These are phyloP conservation scores for Polyodon spathula DNA, from an alignment of 2,113 vertebrate genomes.

Conservation along the genomic window DNA sequence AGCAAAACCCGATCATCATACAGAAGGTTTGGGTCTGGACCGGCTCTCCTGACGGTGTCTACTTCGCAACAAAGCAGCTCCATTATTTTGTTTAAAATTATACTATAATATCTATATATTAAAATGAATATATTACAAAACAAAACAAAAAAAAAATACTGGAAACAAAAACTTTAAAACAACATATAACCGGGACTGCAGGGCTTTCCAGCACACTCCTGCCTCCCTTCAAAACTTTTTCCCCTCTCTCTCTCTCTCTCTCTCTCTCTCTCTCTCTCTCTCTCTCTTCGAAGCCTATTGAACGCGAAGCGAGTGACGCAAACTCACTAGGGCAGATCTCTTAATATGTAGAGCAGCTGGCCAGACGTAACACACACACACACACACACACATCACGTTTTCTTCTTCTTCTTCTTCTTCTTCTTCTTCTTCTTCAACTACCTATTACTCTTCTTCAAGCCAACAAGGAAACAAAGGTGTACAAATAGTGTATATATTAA, in stretches of 20 bases:
- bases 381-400: constrained; percentile 52
- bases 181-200: constrained; percentile 55
- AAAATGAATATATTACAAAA: no score
- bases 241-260: constrained; percentile 48
- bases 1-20: constrained; percentile 79
- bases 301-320: constrained; percentile 70
- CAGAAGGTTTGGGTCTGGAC: constrained; percentile 75
- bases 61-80: constrained; percentile 84
- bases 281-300: constrained; percentile 48
- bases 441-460: constrained; percentile 27
- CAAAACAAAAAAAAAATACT: constrained; percentile 6
- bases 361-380: constrained; percentile 58
- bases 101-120: constrained; percentile 23
- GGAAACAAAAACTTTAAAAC: constrained; percentile 40
- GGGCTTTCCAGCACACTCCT: constrained; percentile 48
- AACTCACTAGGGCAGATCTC: constrained; percentile 43
- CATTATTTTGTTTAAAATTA: no score
- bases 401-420: no score
- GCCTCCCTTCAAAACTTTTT: constrained; percentile 60
- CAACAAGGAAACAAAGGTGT: constrained; percentile 32
- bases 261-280: constrained; percentile 33
- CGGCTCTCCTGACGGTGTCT: constrained; percentile 68
- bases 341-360: constrained; percentile 71
- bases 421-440: no score
- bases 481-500: constrained; percentile 1